phyloP scores from a whole-genome alignment of 2,113 vertebrate genomes.

The Lycaon pictus region DNA sequence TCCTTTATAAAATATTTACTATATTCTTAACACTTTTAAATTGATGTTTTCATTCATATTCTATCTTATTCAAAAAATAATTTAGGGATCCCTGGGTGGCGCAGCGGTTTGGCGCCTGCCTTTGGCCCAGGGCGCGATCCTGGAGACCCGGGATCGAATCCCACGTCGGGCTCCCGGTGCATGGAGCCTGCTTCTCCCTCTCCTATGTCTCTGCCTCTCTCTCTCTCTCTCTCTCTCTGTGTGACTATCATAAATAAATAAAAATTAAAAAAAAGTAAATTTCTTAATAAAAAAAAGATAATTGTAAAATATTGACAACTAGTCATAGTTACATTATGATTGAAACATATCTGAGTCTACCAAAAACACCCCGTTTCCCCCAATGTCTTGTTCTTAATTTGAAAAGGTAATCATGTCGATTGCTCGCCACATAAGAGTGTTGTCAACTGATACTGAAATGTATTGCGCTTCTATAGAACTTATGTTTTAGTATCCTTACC shows the following conservation, averaged over 20 bases:
- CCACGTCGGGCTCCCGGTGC: too few species aligned
- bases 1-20: constrained; percentile 17
- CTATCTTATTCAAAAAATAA: constrained; percentile 20
- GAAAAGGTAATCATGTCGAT: background rate
- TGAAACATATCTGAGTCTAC: background rate
- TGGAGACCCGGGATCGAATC: too few species aligned
- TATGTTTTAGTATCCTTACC: background rate
- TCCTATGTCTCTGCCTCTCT: too few species aligned
- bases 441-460: background rate
- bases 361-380: background rate
- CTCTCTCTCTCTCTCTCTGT: too few species aligned
- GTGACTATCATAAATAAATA: too few species aligned
- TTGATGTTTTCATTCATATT: constrained; percentile 24
- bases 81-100: background rate
- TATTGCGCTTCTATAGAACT: background rate
- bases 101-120: too few species aligned
- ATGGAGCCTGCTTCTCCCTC: too few species aligned
- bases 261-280: too few species aligned
- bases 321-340: background rate
- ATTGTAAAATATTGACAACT: background rate
- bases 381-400: background rate
- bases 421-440: background rate
- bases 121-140: too few species aligned
- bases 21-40: background rate
- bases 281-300: background rate